phyloP scores from a whole-genome alignment of 2,888 invertebrate genomes.

The Epirrhoe tristata region DNA sequence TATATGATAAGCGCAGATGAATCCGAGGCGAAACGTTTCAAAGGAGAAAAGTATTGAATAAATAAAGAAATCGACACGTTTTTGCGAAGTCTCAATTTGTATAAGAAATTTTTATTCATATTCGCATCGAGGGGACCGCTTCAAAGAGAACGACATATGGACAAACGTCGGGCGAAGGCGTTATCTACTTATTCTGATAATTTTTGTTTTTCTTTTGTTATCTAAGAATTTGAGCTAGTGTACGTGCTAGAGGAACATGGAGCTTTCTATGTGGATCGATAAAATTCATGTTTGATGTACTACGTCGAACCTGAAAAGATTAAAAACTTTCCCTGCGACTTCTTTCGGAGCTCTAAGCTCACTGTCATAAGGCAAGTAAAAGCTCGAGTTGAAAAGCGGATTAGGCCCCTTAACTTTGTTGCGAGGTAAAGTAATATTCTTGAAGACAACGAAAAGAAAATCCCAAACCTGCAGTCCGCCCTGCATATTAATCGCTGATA shows the following conservation, averaged over 20 bases:
- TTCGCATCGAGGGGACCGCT: constrained; percentile 70
- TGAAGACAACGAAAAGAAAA: constrained; percentile 69
- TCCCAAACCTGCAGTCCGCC: constrained; percentile 59
- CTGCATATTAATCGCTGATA: constrained; percentile 69
- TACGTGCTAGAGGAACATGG: not conserved
- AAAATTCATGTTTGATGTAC: constrained; percentile 41
- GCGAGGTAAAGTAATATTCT: constrained; percentile 78
- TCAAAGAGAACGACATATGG: constrained; percentile 72
- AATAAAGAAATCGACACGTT: constrained; percentile 83
- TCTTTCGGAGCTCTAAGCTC: constrained; percentile 71
- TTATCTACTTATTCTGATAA: constrained; percentile 49
- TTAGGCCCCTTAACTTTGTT: constrained; percentile 80
- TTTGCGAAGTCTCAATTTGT: constrained; percentile 81
- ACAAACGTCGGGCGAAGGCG: constrained; percentile 66
- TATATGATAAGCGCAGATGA: constrained; percentile 73
- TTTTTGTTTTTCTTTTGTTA: constrained; percentile 4
- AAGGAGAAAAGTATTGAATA: constrained; percentile 79
- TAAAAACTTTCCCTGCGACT: constrained; percentile 73
- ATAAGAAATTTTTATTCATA: constrained; percentile 81
- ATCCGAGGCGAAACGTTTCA: constrained; percentile 72
- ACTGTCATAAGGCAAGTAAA: constrained; percentile 80
- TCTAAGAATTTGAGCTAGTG: not conserved
- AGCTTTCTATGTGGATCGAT: constrained; percentile 9
- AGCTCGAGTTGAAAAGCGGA: constrained; percentile 79
- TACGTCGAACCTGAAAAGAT: constrained; percentile 63